Evolutionary conservation across 2,797 vertebrate species (phyloP).

Genomic region (Tamandua tetradactyla): DNA sequence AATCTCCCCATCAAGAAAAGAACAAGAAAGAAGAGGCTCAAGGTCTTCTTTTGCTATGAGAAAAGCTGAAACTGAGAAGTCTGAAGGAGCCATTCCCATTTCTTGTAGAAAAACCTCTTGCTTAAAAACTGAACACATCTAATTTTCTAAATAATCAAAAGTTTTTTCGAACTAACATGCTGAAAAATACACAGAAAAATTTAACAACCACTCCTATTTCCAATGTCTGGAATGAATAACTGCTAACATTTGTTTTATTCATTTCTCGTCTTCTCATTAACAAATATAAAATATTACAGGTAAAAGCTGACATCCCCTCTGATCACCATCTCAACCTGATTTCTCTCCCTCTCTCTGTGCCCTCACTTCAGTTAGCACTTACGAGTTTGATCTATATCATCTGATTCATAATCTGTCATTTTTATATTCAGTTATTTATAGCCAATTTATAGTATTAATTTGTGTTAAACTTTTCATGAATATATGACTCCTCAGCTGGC

Average conservation of each 20-base stretch:
- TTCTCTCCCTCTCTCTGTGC: not conserved
- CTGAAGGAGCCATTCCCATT: not conserved
- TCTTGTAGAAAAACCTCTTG: not conserved
- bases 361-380: not conserved
- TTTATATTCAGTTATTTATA: not conserved
- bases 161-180: not conserved
- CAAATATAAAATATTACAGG: not conserved
- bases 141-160: not conserved
- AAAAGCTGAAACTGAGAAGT: not conserved
- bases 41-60: not conserved
- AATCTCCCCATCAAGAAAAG: not conserved
- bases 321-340: not conserved
- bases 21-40: not conserved
- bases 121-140: not conserved
- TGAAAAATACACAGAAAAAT: not conserved
- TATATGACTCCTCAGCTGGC: not conserved
- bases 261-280: not conserved
- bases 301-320: not conserved
- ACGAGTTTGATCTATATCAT: not conserved
- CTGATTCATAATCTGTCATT: not conserved
- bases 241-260: not conserved
- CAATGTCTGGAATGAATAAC: not conserved
- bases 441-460: not conserved
- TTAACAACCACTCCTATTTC: not conserved
- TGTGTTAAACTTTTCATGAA: not conserved